Percentiles rank a stretch among this genome's conserved stretches.
Conservation (phyloP, 2,888 invertebrate genomes). For the Hypsopygia costalis region DNA sequence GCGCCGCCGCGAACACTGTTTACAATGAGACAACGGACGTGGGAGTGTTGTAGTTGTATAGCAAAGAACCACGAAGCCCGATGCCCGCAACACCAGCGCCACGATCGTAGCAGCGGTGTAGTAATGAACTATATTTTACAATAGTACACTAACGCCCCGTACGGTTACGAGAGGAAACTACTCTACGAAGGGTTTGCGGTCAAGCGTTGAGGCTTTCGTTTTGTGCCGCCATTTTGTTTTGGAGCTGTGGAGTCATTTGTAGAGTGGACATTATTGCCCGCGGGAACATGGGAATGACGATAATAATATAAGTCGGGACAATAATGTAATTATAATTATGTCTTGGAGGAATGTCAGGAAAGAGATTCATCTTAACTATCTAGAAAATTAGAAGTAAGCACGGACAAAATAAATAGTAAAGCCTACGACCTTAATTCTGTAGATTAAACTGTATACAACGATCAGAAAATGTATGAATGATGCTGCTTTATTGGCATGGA, state of each 20-base stretch:
- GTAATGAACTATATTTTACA: conserved; percentile 52
- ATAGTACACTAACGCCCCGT: conserved; percentile 31
- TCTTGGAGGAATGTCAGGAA: conserved; percentile 15
- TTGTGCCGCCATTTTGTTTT: conserved; percentile 69
- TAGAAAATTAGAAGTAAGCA: neutral
- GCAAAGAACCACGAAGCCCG: conserved; percentile 18
- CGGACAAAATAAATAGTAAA: too few relatives aligned
- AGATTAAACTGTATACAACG: too few relatives aligned
- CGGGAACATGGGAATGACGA: conserved; percentile 32
- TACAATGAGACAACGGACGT: conserved; percentile 68
- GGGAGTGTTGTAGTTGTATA: conserved; percentile 59
- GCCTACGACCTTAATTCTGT: too few relatives aligned
- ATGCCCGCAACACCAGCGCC: conserved; percentile 51
- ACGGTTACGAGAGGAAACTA: conserved; percentile 44
- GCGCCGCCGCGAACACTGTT: conserved; percentile 56
- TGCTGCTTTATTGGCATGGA: too few relatives aligned
- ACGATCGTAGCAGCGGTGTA: conserved; percentile 40
- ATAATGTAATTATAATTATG: conserved; percentile 46
- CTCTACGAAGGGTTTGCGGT: conserved; percentile 31
- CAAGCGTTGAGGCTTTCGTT: conserved; percentile 25
- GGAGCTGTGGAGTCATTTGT: too few relatives aligned
- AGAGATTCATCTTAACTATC: conserved; percentile 9
- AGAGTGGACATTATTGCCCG: conserved; percentile 25
- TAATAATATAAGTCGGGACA: too few relatives aligned
- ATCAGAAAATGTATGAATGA: too few relatives aligned